Percentiles rank a stretch among this genome's conserved stretches.
Evolutionary conservation across 1,140 invertebrate species (phyloP).

Genomic region (Notospermus geniculatus): DNA sequence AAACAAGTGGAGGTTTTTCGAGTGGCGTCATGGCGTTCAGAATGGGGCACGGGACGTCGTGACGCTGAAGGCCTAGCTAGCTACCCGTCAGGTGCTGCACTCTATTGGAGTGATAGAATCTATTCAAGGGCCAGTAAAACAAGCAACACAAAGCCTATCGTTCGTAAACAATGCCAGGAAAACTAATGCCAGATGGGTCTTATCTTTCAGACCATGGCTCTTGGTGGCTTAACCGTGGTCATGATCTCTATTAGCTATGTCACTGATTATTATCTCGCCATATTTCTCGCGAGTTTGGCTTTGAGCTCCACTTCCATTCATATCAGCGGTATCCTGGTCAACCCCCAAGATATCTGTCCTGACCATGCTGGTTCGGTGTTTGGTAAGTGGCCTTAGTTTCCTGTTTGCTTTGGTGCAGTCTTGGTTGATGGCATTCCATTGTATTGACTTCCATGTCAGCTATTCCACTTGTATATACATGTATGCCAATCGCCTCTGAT

Average conservation of each 20-base stretch:
- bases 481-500: too few relatives aligned
- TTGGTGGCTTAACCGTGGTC: slow-evolving; percentile 64
- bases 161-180: neutral
- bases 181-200: too few relatives aligned
- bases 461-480: too few relatives aligned
- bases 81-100: too few relatives aligned
- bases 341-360: slow-evolving; percentile 73
- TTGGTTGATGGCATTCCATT: too few relatives aligned
- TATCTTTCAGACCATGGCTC: slow-evolving; percentile 62
- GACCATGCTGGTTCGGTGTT: slow-evolving; percentile 73
- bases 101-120: too few relatives aligned
- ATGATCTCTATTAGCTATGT: slow-evolving; percentile 63
- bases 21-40: too few relatives aligned
- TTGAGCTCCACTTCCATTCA: slow-evolving; percentile 70
- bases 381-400: slow-evolving; percentile 52
- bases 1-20: too few relatives aligned
- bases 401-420: neutral
- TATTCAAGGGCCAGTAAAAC: too few relatives aligned
- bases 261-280: slow-evolving; percentile 56
- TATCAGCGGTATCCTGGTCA: slow-evolving; percentile 71
- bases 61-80: too few relatives aligned
- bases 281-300: slow-evolving; percentile 62
- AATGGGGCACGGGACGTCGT: too few relatives aligned
- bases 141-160: neutral
- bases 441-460: too few relatives aligned